Conservation (phyloP, 2,113 vertebrate genomes). For the Erythrocercus mccallii region DNA sequence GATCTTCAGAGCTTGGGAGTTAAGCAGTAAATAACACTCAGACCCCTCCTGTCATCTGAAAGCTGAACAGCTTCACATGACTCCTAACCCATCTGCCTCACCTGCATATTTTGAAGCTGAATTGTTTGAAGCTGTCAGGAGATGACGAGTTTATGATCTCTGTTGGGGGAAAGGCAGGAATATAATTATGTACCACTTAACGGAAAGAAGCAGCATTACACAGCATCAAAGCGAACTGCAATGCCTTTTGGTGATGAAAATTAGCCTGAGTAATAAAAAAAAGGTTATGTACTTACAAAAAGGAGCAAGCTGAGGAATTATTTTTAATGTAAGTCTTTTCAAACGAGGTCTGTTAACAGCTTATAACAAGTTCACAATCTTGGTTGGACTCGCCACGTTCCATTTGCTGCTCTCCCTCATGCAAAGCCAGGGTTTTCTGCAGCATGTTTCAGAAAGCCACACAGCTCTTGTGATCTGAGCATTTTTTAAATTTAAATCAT, state of each 20-base stretch:
- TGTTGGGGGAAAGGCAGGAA: neutral
- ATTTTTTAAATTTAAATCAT: neutral
- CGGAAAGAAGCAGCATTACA: neutral
- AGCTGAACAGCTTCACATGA: neutral
- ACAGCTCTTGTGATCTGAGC: neutral
- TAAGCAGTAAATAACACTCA: neutral
- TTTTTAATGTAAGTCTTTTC: conserved; percentile 9
- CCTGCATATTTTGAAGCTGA: neutral
- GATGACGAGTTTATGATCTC: neutral
- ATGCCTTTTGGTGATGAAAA: neutral
- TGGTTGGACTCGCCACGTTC: neutral
- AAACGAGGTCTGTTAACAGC: neutral
- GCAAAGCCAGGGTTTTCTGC: neutral
- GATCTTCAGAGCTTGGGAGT: neutral
- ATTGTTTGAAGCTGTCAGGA: conserved; percentile 42
- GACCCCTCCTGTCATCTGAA: neutral
- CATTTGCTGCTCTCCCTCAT: neutral
- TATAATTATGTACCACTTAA: conserved; percentile 13
- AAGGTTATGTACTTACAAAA: neutral
- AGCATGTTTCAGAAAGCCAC: neutral
- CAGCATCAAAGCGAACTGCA: conserved; percentile 21
- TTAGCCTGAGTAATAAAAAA: neutral
- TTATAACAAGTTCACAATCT: neutral
- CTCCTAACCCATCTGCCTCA: neutral
- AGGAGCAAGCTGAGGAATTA: neutral